phyloP scores from a whole-genome alignment of 2,888 invertebrate species.

The Agrypnus murinus region DNA sequence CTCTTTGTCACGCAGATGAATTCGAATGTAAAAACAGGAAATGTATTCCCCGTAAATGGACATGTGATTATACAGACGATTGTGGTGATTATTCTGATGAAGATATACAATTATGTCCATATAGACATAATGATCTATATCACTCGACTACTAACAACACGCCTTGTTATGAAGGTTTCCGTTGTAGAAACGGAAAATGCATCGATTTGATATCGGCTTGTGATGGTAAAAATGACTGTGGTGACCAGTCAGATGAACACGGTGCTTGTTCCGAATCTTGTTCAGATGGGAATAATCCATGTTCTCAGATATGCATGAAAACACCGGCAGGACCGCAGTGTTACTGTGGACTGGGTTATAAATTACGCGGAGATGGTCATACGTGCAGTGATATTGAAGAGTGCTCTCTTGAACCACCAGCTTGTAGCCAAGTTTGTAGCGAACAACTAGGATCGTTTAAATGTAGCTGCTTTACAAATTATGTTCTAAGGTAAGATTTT shows the following conservation, averaged over 20 bases:
- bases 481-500: slow-evolving; percentile 73
- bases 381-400: slow-evolving; percentile 83
- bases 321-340: slow-evolving; percentile 82
- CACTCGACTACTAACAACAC: no score
- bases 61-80: slow-evolving; percentile 78
- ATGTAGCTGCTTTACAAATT: slow-evolving; percentile 78
- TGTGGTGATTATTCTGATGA: slow-evolving; percentile 70
- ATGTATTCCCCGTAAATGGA: slow-evolving; percentile 76
- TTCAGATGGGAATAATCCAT: slow-evolving; percentile 67
- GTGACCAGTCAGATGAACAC: slow-evolving; percentile 82
- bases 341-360: slow-evolving; percentile 77
- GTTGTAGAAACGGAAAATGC: slow-evolving; percentile 78
- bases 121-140: slow-evolving; percentile 37
- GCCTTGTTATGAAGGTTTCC: slow-evolving; percentile 71
- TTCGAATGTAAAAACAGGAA: slow-evolving; percentile 76
- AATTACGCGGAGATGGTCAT: slow-evolving; percentile 72
- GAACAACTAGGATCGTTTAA: slow-evolving; percentile 75
- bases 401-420: slow-evolving; percentile 74
- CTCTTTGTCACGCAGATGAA: slow-evolving; percentile 70
- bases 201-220: slow-evolving; percentile 79
- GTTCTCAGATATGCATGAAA: slow-evolving; percentile 76
- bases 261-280: slow-evolving; percentile 77
- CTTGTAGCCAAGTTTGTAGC: slow-evolving; percentile 80
- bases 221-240: slow-evolving; percentile 78
- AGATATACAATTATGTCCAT: slow-evolving; percentile 60